Evolutionary conservation across 2,797 vertebrate genomes (phyloP).

Genomic region (Tadarida brasiliensis): DNA sequence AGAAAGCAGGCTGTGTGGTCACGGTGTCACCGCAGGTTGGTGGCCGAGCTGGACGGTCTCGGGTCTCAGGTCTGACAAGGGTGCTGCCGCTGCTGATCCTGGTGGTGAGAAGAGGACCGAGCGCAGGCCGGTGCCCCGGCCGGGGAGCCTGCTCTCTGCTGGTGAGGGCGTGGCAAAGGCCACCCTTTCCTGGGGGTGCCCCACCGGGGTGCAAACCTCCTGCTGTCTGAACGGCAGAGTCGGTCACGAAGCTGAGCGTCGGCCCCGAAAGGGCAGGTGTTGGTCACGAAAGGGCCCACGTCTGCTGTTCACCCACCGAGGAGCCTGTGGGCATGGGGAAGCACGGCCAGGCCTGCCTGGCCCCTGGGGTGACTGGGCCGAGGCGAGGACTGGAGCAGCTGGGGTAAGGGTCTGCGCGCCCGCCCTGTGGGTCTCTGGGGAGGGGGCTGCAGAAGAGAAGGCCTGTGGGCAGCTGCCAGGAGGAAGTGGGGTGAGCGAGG

Average conservation of each 20-base stretch:
- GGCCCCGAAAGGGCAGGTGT: background rate
- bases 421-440: background rate
- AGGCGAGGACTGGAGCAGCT: background rate
- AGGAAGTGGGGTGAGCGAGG: background rate
- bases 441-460: background rate
- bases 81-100: background rate
- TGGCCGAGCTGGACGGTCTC: background rate
- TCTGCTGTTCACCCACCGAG: fast-evolving
- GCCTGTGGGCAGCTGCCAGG: background rate
- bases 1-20: background rate
- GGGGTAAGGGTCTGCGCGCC: background rate
- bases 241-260: background rate
- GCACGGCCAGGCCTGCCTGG: fast-evolving
- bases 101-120: background rate
- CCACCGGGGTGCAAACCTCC: fast-evolving
- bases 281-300: fast-evolving
- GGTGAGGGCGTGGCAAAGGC: background rate
- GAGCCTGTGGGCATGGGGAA: background rate
- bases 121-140: fast-evolving
- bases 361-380: no score
- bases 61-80: background rate
- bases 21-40: background rate
- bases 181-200: background rate
- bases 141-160: fast-evolving
- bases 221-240: background rate